Conservation (phyloP, 2,888 invertebrate genomes). For the Ramazzottius varieornatus region DNA sequence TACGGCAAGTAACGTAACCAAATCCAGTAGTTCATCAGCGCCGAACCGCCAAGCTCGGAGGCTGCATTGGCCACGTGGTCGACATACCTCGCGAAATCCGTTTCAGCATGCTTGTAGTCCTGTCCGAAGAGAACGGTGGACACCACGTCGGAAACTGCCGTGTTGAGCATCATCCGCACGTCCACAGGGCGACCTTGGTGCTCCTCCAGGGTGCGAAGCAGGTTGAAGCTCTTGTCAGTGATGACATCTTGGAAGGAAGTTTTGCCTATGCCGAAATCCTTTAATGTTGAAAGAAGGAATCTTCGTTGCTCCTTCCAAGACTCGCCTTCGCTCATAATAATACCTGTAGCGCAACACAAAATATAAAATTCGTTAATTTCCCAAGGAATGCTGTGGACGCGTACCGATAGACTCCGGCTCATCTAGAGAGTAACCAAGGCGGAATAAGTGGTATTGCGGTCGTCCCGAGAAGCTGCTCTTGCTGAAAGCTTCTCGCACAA, state of each 20-base stretch:
- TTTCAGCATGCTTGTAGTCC: background rate
- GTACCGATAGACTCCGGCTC: background rate
- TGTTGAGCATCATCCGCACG: background rate
- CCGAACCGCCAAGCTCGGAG: background rate
- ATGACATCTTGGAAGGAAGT: background rate
- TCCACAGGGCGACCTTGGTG: background rate
- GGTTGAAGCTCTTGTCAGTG: background rate
- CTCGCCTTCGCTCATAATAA: background rate
- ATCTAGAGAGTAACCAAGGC: background rate
- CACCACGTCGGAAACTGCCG: constrained; percentile 9
- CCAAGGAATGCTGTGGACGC: too few species aligned
- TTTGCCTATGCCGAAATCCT: background rate
- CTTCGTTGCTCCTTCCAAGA: background rate
- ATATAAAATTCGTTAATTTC: too few species aligned
- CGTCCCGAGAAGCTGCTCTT: background rate
- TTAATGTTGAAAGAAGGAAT: background rate
- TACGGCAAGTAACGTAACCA: background rate
- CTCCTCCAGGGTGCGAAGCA: too few species aligned
- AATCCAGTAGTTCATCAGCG: background rate
- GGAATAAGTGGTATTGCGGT: background rate
- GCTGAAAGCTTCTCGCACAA: background rate
- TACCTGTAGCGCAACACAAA: too few species aligned
- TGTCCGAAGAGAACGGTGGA: constrained; percentile 8
- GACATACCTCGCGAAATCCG: background rate
- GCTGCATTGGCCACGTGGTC: background rate